Evolutionary conservation across 2,113 vertebrate species (phyloP), one percentile per base, ranked within the genome.

Genomic region (Strigops habroptila): DNA sequence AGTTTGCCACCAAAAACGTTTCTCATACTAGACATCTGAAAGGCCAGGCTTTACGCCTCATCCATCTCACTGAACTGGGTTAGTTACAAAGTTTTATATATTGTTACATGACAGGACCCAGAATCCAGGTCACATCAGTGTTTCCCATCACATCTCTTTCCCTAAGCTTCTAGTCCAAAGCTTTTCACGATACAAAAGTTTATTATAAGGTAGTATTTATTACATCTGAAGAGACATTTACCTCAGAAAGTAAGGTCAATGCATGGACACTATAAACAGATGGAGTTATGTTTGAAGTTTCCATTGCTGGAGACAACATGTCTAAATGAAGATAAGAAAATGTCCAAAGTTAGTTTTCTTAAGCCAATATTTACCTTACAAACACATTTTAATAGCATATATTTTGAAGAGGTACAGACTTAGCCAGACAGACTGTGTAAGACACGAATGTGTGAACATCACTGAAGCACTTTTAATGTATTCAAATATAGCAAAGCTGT

Each of bases 181-280:
- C 14, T 59, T 83, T 87, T 57, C 43, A 74, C 23, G 68, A 53
- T 5, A 60, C 0, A 63, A 9, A 81, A 87, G 55, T 67, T 37
- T 35, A 48, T 49, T 79, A 3, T 16, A 63, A 74, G 24, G 30
- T 31, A 84, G 53, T 23, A 52, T 37, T 87, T 14, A 67, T 68
- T 68, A 49, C n/a, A 73, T 37, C 30, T 30, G 53, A 93, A 77
- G 51, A 93, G 73, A 67, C 10, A 85, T 73, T 98, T 99, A 99
- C 99, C 99, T 99, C 99, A 60, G 99, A 99, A 90, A 99, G 97
- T 90, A 99, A 97, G 8, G 99, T 99, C 98, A 99, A 93, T 30
- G 99, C 99, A 87, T 99, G 99, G 83, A 99, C 99, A 82, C 99
- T 99, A 96, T 99, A 99, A 51, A 99, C 98, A 73, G 99, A 99